Base-by-base conservation (phyloP, 2,888 invertebrate genomes). In the Diploptera punctata region DNA sequence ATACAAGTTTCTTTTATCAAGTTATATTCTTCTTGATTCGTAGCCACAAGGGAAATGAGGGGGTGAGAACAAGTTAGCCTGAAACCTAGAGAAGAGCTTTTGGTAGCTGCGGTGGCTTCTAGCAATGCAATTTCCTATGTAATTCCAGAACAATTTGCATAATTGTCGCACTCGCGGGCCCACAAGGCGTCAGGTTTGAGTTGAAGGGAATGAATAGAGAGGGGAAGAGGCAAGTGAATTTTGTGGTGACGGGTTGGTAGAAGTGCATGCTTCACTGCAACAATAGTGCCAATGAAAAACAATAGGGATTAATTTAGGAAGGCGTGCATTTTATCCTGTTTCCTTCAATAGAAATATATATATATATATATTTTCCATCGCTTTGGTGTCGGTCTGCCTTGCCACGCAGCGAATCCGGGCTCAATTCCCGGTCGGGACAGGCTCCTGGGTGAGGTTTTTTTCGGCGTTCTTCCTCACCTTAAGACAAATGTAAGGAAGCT, bases 81-180 rank as follows among this genome's bases (percentile, higher is more conserved):
- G 43, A 65, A 29, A 44, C 65, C 47, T 65, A 43, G 43, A 13
- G 16, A 26, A 29, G 57, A 16, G 16, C 57, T 47, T 7, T 5
- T 47, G n/a, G 47, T 13, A 7, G 47, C 9, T 13, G 29, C 29
- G 57, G 65, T 57, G 57, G 44, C 65, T 65, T 26, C 65, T 18
- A 47, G 47, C 65, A 26, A 65, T 26, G 65, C 47, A 65, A 65
- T 65, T 65, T 65, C 65, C 47, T 44, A 65, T 47, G 65, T 65
- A 65, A 65, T 65, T 65, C 47, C 65, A 43, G 44, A 62, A 68
- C 71, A 71, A 74, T 74, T 74, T 74, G 71, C 73, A 74, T 74
- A 74, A 74, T 74, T 71, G 68, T 71, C 67, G 62, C 72, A 67
- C 54, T 68, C 49, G 38, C 13, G 47, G 65, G 38, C 57, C 57